Evolutionary conservation across 2,797 vertebrate genomes (phyloP).

Genomic region (Semaprochilodus insignis): DNA sequence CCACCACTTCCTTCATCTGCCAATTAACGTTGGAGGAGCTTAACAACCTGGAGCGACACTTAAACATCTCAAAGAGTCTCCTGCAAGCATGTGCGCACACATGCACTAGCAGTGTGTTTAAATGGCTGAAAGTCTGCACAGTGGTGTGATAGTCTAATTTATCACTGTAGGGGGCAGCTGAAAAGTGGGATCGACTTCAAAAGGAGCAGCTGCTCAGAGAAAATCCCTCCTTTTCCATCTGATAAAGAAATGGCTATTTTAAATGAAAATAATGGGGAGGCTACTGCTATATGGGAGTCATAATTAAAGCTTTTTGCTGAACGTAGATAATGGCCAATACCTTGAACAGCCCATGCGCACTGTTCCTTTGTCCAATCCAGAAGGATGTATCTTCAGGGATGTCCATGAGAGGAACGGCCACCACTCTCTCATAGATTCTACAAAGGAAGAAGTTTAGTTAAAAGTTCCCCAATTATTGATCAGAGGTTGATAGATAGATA

Average conservation of each 20-base stretch:
- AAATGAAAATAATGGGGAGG: conserved; percentile 36
- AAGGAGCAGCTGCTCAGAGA: conserved; percentile 9
- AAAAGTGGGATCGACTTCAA: conserved; percentile 45
- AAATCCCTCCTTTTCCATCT: conserved; percentile 48
- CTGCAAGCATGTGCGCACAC: neutral
- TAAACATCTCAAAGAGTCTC: conserved; percentile 46
- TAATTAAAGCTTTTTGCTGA: conserved; percentile 18
- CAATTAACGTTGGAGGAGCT: conserved; percentile 72
- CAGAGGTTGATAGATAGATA: too few species aligned
- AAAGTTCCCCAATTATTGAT: neutral
- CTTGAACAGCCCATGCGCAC: conserved; percentile 95
- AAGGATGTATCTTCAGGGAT: conserved; percentile 89
- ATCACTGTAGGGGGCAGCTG: conserved; percentile 35
- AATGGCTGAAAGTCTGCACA: conserved; percentile 28
- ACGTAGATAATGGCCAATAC: conserved; percentile 68
- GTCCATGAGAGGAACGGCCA: conserved; percentile 91
- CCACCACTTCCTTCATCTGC: conserved; percentile 70
- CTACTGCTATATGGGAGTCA: neutral
- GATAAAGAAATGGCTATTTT: conserved; percentile 68
- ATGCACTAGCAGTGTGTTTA: conserved; percentile 38
- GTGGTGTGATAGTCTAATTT: conserved; percentile 42
- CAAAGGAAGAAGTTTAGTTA: conserved; percentile 34
- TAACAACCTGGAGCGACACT: conserved; percentile 62
- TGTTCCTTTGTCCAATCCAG: conserved; percentile 96
- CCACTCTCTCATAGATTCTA: conserved; percentile 97